These are phyloP conservation scores for Deroplatys truncata DNA, from an alignment of 2,888 invertebrate genomes.

Conservation along the genomic window DNA sequence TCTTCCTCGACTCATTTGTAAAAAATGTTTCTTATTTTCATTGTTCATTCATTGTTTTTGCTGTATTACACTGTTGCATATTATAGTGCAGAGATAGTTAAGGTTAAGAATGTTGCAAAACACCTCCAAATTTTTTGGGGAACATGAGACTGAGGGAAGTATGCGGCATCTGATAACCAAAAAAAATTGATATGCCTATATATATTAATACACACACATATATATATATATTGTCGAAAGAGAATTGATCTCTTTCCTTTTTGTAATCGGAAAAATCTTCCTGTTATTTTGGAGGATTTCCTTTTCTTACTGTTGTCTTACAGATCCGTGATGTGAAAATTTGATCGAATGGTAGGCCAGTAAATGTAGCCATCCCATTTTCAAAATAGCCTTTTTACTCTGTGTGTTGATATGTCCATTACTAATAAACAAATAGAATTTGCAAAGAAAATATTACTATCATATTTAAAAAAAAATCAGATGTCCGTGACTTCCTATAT, in stretches of 20 bases:
- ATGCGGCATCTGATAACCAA: constrained; percentile 35
- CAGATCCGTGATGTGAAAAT: constrained; percentile 22
- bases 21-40: constrained; percentile 37
- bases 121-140: constrained; percentile 31
- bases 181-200: constrained; percentile 14
- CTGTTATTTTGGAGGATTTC: constrained; percentile 24
- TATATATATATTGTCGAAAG: background rate
- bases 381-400: constrained; percentile 29
- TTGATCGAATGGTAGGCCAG: constrained; percentile 28
- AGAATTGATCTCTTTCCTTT: constrained; percentile 16
- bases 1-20: constrained; percentile 40
- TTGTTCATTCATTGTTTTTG: constrained; percentile 32
- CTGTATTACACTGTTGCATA: constrained; percentile 30
- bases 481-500: constrained; percentile 35
- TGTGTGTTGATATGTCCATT: constrained; percentile 20
- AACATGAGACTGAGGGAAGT: constrained; percentile 48
- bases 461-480: constrained; percentile 29
- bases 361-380: constrained; percentile 29
- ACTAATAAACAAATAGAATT: constrained; percentile 19
- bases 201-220: background rate
- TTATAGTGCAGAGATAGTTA: constrained; percentile 19
- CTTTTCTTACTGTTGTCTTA: constrained; percentile 34
- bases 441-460: constrained; percentile 21
- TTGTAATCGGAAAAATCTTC: constrained; percentile 23
- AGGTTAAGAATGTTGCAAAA: constrained; percentile 25